These are phyloP conservation scores for Percopsis omiscomaycus DNA, from an alignment of 2,797 vertebrate genomes.

Conservation along the genomic window DNA sequence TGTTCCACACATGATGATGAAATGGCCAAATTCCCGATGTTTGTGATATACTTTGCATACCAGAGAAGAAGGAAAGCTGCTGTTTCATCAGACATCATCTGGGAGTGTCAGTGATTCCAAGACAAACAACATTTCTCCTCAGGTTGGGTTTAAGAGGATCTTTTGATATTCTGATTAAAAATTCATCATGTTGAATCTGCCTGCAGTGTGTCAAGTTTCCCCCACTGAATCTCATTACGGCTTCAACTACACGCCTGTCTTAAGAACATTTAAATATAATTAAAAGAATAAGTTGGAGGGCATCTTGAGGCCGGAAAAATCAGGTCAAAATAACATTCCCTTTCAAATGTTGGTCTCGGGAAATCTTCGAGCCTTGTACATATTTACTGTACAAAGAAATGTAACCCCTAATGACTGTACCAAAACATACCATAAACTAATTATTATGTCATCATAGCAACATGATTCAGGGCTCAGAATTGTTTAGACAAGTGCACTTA, in stretches of 20 bases:
- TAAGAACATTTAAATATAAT: conserved; percentile 39
- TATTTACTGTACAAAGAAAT: conserved; percentile 36
- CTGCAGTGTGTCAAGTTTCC: conserved; percentile 62
- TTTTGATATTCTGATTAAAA: conserved; percentile 79
- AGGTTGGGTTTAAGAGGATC: conserved; percentile 72
- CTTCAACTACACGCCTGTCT: conserved; percentile 42
- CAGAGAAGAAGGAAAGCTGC: conserved; percentile 58
- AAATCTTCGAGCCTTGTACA: conserved; percentile 28
- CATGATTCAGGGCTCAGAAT: neutral
- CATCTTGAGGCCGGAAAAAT: conserved; percentile 61
- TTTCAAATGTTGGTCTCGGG: conserved; percentile 51
- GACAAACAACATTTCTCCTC: conserved; percentile 73
- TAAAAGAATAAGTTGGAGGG: conserved; percentile 38
- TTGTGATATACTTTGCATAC: conserved; percentile 37
- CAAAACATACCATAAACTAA: conserved; percentile 14
- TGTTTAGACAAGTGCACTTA: conserved; percentile 5
- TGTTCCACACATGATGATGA: conserved; percentile 31
- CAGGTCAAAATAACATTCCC: conserved; percentile 64
- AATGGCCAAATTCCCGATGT: conserved; percentile 55
- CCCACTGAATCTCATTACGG: conserved; percentile 66
- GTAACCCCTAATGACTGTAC: conserved; percentile 22
- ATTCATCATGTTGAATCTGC: conserved; percentile 76
- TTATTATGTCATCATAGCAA: conserved; percentile 7
- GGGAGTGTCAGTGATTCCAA: conserved; percentile 67
- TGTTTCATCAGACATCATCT: conserved; percentile 79